phyloP scores from a whole-genome alignment of 2,797 vertebrate genomes.

The Cetoscarus ocellatus region DNA sequence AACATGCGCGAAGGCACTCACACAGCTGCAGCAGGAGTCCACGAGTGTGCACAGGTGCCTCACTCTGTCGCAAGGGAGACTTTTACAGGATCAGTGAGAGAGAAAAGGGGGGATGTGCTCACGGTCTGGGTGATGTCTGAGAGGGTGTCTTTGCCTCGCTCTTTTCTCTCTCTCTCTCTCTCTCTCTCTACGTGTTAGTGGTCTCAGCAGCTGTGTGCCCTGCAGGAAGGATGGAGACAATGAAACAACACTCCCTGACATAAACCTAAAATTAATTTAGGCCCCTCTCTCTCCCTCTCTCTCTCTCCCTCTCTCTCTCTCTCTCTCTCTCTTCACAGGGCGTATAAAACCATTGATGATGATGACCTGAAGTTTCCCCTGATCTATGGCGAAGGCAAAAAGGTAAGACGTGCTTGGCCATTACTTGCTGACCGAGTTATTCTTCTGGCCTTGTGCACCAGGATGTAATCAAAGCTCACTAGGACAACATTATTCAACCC shows the following conservation, averaged over 20 bases:
- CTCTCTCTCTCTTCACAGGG: slow-evolving; percentile 83
- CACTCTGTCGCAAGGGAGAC: slow-evolving; percentile 35
- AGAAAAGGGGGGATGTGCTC: slow-evolving; percentile 2
- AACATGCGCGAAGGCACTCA: slow-evolving; percentile 2
- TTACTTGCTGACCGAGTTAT: slow-evolving; percentile 48
- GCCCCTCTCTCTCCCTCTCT: slow-evolving; percentile 49
- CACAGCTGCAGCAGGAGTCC: slow-evolving; percentile 29
- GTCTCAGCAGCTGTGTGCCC: slow-evolving; percentile 41
- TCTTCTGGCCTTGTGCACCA: slow-evolving; percentile 43
- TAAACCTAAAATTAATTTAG: slow-evolving; percentile 66
- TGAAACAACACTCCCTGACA: slow-evolving; percentile 33
- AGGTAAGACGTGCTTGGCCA: slow-evolving; percentile 84
- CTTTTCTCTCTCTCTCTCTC: neutral
- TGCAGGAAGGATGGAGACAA: neutral
- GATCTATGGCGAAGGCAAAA: slow-evolving; percentile 99
- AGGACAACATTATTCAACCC: slow-evolving; percentile 51
- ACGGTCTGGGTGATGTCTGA: slow-evolving; percentile 37
- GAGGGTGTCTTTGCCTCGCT: slow-evolving; percentile 8
- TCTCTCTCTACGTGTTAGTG: slow-evolving; percentile 30
- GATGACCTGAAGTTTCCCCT: slow-evolving; percentile 99
- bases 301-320: slow-evolving; percentile 52
- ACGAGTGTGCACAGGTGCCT: slow-evolving; percentile 17
- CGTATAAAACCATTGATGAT: slow-evolving; percentile 99
- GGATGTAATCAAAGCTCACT: slow-evolving; percentile 62
- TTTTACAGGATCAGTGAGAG: slow-evolving; percentile 37